phyloP scores from a whole-genome alignment of 2,113 vertebrate genomes.

The Microtus montanus region DNA sequence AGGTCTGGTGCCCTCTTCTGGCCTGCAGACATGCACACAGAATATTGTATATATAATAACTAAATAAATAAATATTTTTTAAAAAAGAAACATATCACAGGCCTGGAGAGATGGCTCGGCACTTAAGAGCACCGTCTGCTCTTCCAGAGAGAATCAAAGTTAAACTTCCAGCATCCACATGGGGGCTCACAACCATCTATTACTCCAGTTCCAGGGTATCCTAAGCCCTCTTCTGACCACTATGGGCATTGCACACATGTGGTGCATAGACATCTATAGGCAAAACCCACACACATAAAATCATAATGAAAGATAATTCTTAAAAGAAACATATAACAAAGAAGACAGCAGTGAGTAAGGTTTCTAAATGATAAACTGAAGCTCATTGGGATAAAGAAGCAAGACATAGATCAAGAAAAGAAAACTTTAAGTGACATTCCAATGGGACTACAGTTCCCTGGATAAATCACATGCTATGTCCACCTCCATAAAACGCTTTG shows the following conservation, averaged over 20 bases:
- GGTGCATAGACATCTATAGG: neutral
- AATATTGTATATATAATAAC: too few relatives aligned
- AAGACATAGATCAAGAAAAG: neutral
- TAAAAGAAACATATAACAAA: slow-evolving; percentile 22
- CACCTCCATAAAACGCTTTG: neutral
- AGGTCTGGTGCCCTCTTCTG: too few relatives aligned
- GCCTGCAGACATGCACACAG: too few relatives aligned
- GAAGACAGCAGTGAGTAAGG: neutral
- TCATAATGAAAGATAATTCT: neutral
- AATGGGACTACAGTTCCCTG: neutral
- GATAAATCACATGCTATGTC: neutral
- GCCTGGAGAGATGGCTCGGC: too few relatives aligned
- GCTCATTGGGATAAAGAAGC: neutral
- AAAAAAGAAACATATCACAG: too few relatives aligned
- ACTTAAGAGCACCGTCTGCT: neutral
- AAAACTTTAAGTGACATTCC: neutral
- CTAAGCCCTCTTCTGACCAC: neutral
- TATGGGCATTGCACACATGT: neutral
- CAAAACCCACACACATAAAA: neutral
- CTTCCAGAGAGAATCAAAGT: neutral
- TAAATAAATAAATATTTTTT: too few relatives aligned
- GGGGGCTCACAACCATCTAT: neutral
- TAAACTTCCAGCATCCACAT: neutral
- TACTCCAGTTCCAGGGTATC: neutral
- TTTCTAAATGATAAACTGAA: neutral